These are phyloP conservation scores for Gadopsis bispinosus DNA, from an alignment of 2,797 vertebrate species.

Conservation along the genomic window DNA sequence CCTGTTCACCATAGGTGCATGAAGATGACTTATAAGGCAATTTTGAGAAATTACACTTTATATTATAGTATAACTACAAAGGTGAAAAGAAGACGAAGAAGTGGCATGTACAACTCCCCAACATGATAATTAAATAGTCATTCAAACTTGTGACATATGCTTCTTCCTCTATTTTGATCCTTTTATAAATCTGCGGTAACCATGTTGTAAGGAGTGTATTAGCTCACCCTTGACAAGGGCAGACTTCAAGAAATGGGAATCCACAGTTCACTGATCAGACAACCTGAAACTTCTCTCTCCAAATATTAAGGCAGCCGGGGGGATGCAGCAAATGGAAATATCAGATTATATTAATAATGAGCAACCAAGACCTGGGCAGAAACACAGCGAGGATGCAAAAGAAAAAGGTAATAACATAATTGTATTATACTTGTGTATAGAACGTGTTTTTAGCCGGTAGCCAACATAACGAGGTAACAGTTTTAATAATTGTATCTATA, in stretches of 20 bases:
- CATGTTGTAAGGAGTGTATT: background rate
- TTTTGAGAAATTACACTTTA: background rate
- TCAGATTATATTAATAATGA: slow-evolving; percentile 37
- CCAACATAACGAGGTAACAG: too few relatives aligned
- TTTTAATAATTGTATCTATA: too few relatives aligned
- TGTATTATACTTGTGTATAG: background rate
- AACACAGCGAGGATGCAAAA: background rate
- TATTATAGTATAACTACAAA: background rate
- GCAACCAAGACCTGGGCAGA: background rate
- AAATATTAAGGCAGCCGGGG: background rate
- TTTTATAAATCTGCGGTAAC: background rate
- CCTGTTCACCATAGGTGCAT: background rate
- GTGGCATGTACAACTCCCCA: background rate
- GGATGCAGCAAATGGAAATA: slow-evolving; percentile 10
- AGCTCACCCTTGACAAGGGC: background rate
- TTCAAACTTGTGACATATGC: background rate
- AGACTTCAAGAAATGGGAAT: background rate
- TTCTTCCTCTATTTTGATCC: background rate
- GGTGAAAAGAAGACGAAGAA: background rate
- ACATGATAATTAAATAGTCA: background rate
- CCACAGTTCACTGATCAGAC: background rate
- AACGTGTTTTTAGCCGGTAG: too few relatives aligned
- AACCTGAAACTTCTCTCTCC: background rate
- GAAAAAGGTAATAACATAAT: slow-evolving; percentile 26
- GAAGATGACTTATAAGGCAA: background rate